Evolutionary conservation across 2,797 vertebrate species (phyloP).

Genomic region (Tarsius wallacei): DNA sequence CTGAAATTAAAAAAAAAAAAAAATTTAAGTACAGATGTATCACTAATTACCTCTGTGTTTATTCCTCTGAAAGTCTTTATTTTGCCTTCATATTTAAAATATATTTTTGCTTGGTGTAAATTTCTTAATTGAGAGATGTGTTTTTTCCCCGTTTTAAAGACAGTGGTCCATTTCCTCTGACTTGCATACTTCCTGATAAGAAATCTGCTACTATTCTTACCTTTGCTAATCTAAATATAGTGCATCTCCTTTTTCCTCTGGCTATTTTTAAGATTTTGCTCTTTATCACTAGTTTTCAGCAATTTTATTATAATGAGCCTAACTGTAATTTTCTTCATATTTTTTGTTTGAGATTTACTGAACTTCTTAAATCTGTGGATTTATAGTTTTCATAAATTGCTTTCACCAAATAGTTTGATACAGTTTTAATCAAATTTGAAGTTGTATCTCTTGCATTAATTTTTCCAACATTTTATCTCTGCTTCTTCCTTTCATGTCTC

Average conservation of each 20-base stretch:
- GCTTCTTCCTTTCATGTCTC: neutral
- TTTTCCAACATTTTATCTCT: constrained; percentile 37
- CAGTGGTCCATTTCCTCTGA: neutral
- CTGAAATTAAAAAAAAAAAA: constrained; percentile 56
- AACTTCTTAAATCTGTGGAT: neutral
- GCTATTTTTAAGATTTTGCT: neutral
- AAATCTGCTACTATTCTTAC: neutral
- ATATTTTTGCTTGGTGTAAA: neutral
- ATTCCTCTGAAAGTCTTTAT: neutral
- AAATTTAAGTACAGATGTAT: constrained; percentile 27
- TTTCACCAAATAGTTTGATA: neutral
- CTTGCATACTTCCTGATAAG: neutral
- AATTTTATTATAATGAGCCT: neutral
- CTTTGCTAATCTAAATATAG: neutral
- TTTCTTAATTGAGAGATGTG: neutral
- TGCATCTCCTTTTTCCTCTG: neutral
- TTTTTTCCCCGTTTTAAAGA: neutral
- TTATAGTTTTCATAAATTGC: neutral
- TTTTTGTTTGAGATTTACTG: neutral
- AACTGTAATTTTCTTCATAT: neutral
- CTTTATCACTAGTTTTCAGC: neutral
- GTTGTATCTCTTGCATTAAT: constrained; percentile 43
- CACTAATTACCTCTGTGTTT: neutral
- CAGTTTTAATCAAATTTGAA: neutral
- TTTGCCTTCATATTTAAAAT: constrained; percentile 20